Base-by-base conservation (phyloP, 2,888 invertebrate genomes). In the Strigamia maritima region DNA sequence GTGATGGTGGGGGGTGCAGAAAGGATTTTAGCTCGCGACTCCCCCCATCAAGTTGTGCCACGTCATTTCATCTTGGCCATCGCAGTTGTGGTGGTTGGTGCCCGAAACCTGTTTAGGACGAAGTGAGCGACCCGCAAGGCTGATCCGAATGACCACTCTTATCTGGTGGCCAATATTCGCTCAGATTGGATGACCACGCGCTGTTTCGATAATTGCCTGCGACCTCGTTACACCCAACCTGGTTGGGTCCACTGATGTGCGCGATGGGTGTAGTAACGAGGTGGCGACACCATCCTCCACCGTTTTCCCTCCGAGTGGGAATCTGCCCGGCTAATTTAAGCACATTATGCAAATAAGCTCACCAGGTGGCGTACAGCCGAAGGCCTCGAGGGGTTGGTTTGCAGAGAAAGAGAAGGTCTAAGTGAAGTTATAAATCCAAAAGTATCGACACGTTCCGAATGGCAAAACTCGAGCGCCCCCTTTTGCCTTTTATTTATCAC, bases 281-380 rank as follows among this genome's bases (percentile, higher is more conserved):
- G 65, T 65, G 65, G 65, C 65, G 16, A 65, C 40, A 16, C 79
- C 54, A 22, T 74, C 79, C 70, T 74, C 40, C 40, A 38, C 40
- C 75, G 19, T 74, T 28, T 24, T 40, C 79, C 24, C 79, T 28
- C 78, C 78, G 78, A 79, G 78, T 78, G 78, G 60, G 78, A 78
- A 78, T 78, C 79, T 74, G 79, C 79, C 79, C 70, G 75, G 79
- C 79, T 79, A 79, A 79, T 79, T 79, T 79, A 79, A 74, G 79
- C 79, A 79, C 79, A 79, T 79, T 79, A 79, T 79, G 79, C 79
- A 79, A 79, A 79, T 79, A 74, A 79, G 79, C 79, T 74, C 79
- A 74, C 79, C 79, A 79, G 79, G 79, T 79, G 79, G 79, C 75
- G 79, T 44, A 65, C 60, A 65, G 54, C 28, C 28, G 78, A 65